phyloP scores from a whole-genome alignment of 2,797 vertebrate genomes.

The Myiothlypis coronata region DNA sequence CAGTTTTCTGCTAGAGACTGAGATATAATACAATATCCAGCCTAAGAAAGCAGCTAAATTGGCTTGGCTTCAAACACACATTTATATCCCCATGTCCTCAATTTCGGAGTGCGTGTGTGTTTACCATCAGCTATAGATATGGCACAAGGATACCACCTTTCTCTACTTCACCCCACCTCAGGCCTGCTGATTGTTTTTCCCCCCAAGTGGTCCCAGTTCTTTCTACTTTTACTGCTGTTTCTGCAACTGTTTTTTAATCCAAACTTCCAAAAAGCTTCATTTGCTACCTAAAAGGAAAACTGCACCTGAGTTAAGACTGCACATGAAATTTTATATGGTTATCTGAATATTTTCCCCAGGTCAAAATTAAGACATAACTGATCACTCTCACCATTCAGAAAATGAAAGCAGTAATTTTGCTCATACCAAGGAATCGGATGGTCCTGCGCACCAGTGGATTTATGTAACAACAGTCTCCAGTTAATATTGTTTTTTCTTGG shows the following conservation, averaged over 20 bases:
- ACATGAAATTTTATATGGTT: neutral
- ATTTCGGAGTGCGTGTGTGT: accelerated
- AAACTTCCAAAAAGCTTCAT: neutral
- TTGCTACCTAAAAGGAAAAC: neutral
- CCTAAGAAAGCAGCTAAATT: neutral
- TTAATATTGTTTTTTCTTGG: conserved; percentile 93
- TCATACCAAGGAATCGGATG: conserved; percentile 94
- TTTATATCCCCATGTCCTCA: neutral
- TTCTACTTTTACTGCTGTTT: neutral
- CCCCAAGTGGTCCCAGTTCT: neutral
- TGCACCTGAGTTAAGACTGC: neutral
- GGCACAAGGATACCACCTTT: neutral
- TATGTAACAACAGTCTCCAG: conserved; percentile 98
- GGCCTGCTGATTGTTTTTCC: neutral
- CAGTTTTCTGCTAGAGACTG: neutral
- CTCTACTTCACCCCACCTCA: neutral
- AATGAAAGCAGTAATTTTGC: conserved; percentile 22
- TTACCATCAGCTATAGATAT: neutral
- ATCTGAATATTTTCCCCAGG: neutral
- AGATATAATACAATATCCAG: neutral
- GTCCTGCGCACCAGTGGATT: conserved; percentile 94
- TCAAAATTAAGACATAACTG: neutral
- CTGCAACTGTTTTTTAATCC: neutral
- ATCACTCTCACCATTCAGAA: neutral
- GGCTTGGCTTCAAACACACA: neutral